Base-by-base conservation (phyloP, 2,888 invertebrate genomes). In the Yponomeuta cagnagella region DNA sequence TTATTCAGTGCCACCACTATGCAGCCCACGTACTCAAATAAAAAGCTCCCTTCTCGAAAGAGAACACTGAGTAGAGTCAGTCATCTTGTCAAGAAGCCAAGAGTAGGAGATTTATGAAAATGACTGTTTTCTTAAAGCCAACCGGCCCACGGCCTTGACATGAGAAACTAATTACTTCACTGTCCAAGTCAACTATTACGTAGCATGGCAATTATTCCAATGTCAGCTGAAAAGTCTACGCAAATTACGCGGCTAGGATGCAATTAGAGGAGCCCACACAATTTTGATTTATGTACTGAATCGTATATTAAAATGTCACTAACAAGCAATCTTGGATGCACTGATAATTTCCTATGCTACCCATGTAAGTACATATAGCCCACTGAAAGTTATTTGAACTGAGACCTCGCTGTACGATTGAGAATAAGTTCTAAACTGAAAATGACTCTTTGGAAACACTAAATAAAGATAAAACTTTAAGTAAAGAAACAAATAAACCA, bases 71-170 rank as follows among this genome's bases (percentile, higher is more conserved):
- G 52, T 12, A 58, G 43, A 43, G 52, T 58, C 52, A 58, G 15
- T 15, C 15, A 15, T 58, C 52, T 58, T 58, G 52, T 58, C 52
- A 58, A 58, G 15, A 30, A 9, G 65, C 65, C 65, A 65, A 65
- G 65, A 65, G 31, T 2, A 65, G 10, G 31, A 65, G 65, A 65
- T 65, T 65, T 65, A 65, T 65, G 65, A 31, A 65, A 65, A 65
- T 33, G 23, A 65, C 64, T 64, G 10, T 65, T 65, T 65, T 65
- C 65, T 33, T 58, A 65, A 65, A 65, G 65, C 65, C 65, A 65
- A 65, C 65, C 23, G 12, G 31, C 30, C 33, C 65, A 30, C n/a
- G 65, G 33, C 65, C 65, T 65, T 65, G 65, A 65, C 65, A 65
- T 65, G 10, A 65, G 65, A 31, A 9, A 30, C 65, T 65, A 65